Evolutionary conservation across 2,113 vertebrate genomes (phyloP).

Genomic region (Ictidomys tridecemlineatus): DNA sequence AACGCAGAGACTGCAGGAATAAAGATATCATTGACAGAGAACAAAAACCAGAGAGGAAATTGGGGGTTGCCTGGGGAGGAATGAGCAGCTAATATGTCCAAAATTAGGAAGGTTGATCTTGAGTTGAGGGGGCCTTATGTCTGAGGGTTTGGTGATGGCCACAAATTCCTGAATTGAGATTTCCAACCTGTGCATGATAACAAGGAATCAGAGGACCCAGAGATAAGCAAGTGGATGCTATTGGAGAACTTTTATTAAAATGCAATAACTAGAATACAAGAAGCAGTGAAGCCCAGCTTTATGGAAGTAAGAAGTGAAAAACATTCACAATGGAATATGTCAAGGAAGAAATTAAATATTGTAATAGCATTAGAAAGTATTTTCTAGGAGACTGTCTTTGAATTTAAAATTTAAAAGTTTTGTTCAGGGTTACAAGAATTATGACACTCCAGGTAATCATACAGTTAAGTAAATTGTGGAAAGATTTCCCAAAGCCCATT

Average conservation of each 20-base stretch:
- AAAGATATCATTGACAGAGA: background rate
- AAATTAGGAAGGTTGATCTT: background rate
- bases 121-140: background rate
- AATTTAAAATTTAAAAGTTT: conserved; percentile 42
- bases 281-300: background rate
- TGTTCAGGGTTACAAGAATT: background rate
- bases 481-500: conserved; percentile 53
- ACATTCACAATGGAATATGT: background rate
- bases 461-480: background rate
- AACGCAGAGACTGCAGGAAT: background rate
- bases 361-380: background rate
- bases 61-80: background rate
- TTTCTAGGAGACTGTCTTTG: background rate
- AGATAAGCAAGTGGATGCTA: background rate
- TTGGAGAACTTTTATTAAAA: background rate
- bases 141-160: background rate
- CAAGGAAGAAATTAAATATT: background rate
- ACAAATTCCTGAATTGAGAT: background rate
- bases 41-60: background rate
- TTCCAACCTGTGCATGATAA: background rate
- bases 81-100: background rate
- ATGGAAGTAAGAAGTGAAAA: background rate
- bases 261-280: background rate
- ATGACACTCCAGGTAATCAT: conserved; percentile 41
- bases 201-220: background rate